Base-by-base conservation (phyloP, 2,113 vertebrate genomes). In the Australoheros scitulus region DNA sequence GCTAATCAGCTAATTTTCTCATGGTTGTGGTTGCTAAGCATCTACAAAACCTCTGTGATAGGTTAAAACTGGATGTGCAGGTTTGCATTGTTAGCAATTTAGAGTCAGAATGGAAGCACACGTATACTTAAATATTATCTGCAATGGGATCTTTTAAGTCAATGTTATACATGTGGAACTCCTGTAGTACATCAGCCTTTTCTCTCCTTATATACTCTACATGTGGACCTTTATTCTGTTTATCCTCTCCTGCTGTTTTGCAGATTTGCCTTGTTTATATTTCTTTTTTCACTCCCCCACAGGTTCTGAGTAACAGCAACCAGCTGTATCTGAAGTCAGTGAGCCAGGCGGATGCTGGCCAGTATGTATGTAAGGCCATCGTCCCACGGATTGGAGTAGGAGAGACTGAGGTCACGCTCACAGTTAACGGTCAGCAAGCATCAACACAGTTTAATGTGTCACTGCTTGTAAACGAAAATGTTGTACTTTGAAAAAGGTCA, bases 261-360 rank as follows among this genome's bases (percentile, higher is more conserved):
- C 22, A 80, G 50, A 76, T 38, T n/a, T 56, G 26, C 74, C 76
- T 56, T 84, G 75, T 93, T 94, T 91, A 90, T 89, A 59, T 88
- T 59, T 82, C 41, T 41, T 56, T 32, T 59, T 43, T 13, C 47
- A 41, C 78, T 70, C 77, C 79, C 68, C 78, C 78, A 58, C 90
- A 99, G 98, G 98, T 99, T 7, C 95, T 99, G 81, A 99, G 98
- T 91, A 99, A 99, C 94, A 97, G 97, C 93, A 98, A 99, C 95
- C 96, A 98, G 90, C 94, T 99, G 85, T 94, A 96, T 88, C 93
- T 99, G 84, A 98, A 98, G 93, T 95, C 97, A 0, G 98, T 99
- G 52, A 97, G 96, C 2, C 98, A 99, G 87, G 97, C 96, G 0
- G 98, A 99, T 9, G 97, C 98, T 0, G 98, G 98, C 59, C 97